phyloP scores from a whole-genome alignment of 1,140 invertebrate genomes.

The Campoletis sonorensis region DNA sequence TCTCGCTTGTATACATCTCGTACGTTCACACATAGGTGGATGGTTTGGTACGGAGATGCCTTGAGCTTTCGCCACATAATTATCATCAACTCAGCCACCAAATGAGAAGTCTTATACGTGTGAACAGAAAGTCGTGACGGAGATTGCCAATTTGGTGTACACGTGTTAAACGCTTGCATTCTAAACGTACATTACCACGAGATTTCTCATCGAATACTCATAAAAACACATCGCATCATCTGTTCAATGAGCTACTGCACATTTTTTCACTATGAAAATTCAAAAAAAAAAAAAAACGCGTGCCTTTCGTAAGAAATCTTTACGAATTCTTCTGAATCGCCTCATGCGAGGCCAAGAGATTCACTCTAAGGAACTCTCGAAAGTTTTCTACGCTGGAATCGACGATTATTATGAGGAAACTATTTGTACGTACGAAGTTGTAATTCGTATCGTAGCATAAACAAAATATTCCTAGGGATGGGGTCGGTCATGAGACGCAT shows the following conservation, averaged over 20 bases:
- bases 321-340: not conserved
- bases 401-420: no score
- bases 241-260: not conserved
- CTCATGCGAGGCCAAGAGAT: not conserved
- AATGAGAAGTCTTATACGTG: conserved; percentile 50
- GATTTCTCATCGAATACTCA: not conserved
- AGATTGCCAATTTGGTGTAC: conserved; percentile 52
- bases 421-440: no score
- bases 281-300: no score
- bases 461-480: no score
- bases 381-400: conserved; percentile 37
- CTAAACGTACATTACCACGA: not conserved
- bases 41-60: conserved; percentile 9
- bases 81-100: conserved; percentile 59
- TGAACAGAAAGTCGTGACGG: conserved; percentile 50
- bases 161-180: conserved; percentile 37
- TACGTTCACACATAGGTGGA: conserved; percentile 21
- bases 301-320: not conserved
- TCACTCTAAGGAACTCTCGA: not conserved
- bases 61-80: conserved; percentile 57
- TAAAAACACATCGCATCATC: not conserved
- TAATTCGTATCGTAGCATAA: no score
- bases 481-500: no score
- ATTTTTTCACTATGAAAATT: conserved; percentile 37
- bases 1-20: conserved; percentile 24